Base-by-base conservation (phyloP, 2,113 vertebrate species). In the Canis aureus region DNA sequence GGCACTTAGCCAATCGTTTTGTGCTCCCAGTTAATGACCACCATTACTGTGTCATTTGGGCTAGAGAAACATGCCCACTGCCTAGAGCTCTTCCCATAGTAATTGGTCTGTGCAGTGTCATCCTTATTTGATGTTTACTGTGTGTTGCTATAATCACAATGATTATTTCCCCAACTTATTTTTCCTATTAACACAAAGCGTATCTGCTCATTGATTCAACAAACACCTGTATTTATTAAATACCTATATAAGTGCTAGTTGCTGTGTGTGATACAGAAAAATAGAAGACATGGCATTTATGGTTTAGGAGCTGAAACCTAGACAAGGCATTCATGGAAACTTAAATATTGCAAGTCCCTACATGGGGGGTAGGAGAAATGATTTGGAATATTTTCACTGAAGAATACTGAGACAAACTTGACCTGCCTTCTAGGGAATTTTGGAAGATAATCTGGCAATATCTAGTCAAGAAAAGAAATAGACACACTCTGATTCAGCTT, bases 1-100 rank as follows among this genome's bases (percentile, higher is more conserved):
- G 90, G 73, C 94, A 92, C 60, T 76, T 80, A 85, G 96, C 89
- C 91, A 95, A 55, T 96, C n/a, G 20, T 89, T 97, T 86, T 95
- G 96, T 96, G 95, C 76, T 98, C 95, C 85, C 81, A 49, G 93
- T 97, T 97, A 98, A 98, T 97, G 96, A 91, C 91, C 71, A 81
- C 94, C 80, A 96, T 97, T 98, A 98, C 60, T 27, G 60, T 96
- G 92, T 93, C 94, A 94, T 96, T 98, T 96, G 97, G 87, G 74
- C 89, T 92, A 59, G 80, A 97, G 90, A 97, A 96, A 95, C 92
- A 92, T 80, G 84, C 71, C 96, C 67, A 96, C 94, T 97, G 88
- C 91, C 49, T 93, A 66, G n/a, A 66, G 73, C 90, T 85, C 78
- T 97, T 96, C 78, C 78, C 67, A 10, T 35, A 95, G 64, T 97